Conservation (phyloP, 2,888 invertebrate genomes). For the Epirrhoe alternata region DNA sequence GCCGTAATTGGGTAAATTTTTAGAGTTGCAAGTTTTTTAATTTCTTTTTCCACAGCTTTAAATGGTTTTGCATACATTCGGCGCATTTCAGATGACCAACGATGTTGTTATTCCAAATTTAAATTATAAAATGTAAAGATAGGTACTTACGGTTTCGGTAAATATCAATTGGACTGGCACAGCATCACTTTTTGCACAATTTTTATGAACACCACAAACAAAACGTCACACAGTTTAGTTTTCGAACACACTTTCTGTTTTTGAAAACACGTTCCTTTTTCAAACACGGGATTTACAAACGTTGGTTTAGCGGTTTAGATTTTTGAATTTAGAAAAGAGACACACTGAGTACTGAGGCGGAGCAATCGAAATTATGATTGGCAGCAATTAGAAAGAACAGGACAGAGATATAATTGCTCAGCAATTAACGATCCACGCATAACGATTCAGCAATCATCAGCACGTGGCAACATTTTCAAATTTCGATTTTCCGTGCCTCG, state of each 20-base stretch:
- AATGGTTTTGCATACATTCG: neutral
- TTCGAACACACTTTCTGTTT: conserved; percentile 46
- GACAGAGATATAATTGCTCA: conserved; percentile 72
- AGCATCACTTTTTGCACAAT: conserved; percentile 78
- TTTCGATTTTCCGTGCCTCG: conserved; percentile 49
- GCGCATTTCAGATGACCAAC: neutral
- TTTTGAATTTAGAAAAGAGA: conserved; percentile 48
- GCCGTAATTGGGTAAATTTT: neutral
- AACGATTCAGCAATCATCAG: conserved; percentile 69
- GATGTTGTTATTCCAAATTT: neutral
- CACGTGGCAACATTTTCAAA: conserved; percentile 77
- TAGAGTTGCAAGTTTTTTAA: conserved; percentile 10
- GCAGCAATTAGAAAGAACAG: conserved; percentile 70
- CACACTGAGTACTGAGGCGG: conserved; percentile 49
- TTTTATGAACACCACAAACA: conserved; percentile 56
- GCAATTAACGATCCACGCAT: conserved; percentile 72
- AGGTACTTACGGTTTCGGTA: conserved; percentile 69
- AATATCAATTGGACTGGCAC: conserved; percentile 62
- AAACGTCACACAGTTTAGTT: conserved; percentile 63
- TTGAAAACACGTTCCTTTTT: conserved; percentile 44
- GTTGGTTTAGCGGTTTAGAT: conserved; percentile 34
- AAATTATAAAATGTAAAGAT: conserved; percentile 8
- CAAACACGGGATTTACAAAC: conserved; percentile 41
- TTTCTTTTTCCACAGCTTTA: neutral
- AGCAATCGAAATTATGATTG: conserved; percentile 64